A percentile compares a stretch with the other conserved stretches of the same genome.
Conservation (phyloP, 2,113 vertebrate species). For the Labeo catla region DNA sequence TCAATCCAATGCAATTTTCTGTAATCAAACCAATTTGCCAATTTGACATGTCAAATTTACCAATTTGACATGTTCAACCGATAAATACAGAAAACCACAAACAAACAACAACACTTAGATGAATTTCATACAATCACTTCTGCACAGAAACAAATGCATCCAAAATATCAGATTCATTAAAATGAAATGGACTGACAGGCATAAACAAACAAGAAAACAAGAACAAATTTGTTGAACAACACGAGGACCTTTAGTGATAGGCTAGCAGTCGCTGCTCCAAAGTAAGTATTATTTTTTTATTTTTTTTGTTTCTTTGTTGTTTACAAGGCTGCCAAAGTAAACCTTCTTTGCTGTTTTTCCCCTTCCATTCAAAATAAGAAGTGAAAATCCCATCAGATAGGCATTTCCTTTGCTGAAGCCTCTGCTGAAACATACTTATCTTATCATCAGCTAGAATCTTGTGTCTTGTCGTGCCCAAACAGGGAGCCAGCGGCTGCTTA, state of each 20-base stretch:
- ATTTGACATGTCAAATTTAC: too few species aligned
- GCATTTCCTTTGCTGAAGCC: slow-evolving; percentile 77
- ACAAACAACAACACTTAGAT: background rate
- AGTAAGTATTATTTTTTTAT: background rate
- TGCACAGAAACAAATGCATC: background rate
- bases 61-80: background rate
- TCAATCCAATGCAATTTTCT: background rate
- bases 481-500: slow-evolving; percentile 71
- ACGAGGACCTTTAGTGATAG: too few species aligned
- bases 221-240: background rate
- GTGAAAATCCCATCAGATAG: slow-evolving; percentile 76
- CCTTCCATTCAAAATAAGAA: slow-evolving; percentile 70
- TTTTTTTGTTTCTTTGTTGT: slow-evolving; percentile 34
- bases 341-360: slow-evolving; percentile 61
- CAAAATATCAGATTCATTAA: background rate
- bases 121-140: background rate
- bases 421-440: slow-evolving; percentile 76
- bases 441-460: slow-evolving; percentile 75
- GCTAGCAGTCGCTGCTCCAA: background rate
- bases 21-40: background rate
- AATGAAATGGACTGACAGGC: background rate
- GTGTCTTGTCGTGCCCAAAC: slow-evolving; percentile 76
- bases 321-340: slow-evolving; percentile 66
- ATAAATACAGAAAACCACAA: background rate
- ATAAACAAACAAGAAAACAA: background rate